Evolutionary conservation across 2,113 vertebrate species (phyloP), one percentile per base, ranked within the genome.

Genomic region (Hiodon alosoides): DNA sequence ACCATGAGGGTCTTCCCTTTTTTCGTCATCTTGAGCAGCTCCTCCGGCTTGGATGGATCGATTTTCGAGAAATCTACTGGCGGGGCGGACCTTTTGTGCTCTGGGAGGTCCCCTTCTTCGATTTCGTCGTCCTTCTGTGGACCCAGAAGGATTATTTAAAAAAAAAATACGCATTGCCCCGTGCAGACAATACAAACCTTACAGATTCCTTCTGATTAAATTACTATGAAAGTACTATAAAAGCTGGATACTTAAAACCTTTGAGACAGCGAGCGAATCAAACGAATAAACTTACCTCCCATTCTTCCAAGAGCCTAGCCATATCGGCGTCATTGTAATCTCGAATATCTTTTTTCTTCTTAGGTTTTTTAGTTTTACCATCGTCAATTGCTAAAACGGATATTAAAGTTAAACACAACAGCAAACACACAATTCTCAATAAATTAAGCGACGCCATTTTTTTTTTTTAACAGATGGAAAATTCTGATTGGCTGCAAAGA

Each of bases 311-410:
- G 50, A 98, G 92, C 77, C 95, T 89, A 1, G 96, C 97, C 97
- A 98, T 98, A 79, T 98, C 96, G 1, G 95, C 97, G 46, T 98
- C 96, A 72, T 98, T 98, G 84, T 98, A 98, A 79, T 98, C 97
- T 67, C 96, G 92, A 71, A 98, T 95, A 55, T 98, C 95, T 73
- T 98, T 98, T 84, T 94, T 95, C 79, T 94, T 97, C 83, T 87
- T 88, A 1, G 76, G 67, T 10, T 90, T 86, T 0, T 82, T 79
- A 2, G 84, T 79, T 54, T 86, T 80, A 71, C 74, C 76, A 9
- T 81, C n/a, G 9, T 80, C 78, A 16, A 86, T n/a, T 1, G 81
- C 79, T 69, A 78, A 55, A 81, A 78, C 48, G 71, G 7, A 82
- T 3, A 85, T 66, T 31, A 83, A 76, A 48, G 14, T 67, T 0